phyloP scores from a whole-genome alignment of 2,797 vertebrate species.

The Otolemur crassicaudatus region DNA sequence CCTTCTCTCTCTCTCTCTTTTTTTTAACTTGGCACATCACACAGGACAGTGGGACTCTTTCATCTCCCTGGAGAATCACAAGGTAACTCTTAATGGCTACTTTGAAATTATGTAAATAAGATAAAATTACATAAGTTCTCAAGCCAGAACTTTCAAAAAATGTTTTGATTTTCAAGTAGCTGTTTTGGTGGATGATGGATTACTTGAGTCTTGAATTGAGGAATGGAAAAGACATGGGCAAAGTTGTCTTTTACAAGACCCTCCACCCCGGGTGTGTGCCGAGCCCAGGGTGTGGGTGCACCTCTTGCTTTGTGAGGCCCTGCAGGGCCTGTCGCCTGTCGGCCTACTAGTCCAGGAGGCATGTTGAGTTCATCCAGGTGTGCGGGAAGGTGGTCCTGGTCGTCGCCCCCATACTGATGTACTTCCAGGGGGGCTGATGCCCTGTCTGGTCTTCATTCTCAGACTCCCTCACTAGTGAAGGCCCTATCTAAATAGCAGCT shows the following conservation, averaged over 20 bases:
- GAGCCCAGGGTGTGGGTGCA: rapidly evolving
- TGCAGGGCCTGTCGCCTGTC: too few species aligned
- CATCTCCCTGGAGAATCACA: not conserved
- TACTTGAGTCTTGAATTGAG: not conserved
- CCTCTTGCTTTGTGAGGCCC: not conserved
- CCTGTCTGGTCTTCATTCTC: not conserved
- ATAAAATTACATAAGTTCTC: not conserved
- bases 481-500: not conserved
- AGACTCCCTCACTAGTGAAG: not conserved
- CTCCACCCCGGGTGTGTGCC: not conserved
- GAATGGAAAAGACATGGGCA: not conserved
- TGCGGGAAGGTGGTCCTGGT: rapidly evolving
- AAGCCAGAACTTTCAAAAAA: not conserved
- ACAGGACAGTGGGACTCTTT: not conserved
- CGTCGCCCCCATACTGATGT: not conserved
- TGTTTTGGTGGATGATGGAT: not conserved
- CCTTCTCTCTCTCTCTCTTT: not conserved
- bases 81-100: not conserved
- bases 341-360: too few species aligned
- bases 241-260: not conserved
- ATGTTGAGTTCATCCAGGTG: rapidly evolving
- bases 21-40: not conserved
- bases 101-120: conserved; percentile 18
- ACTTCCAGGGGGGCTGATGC: not conserved
- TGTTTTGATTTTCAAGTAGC: not conserved